These are phyloP conservation scores for Griposia aprilina DNA, from an alignment of 2,888 invertebrate species.

Conservation along the genomic window DNA sequence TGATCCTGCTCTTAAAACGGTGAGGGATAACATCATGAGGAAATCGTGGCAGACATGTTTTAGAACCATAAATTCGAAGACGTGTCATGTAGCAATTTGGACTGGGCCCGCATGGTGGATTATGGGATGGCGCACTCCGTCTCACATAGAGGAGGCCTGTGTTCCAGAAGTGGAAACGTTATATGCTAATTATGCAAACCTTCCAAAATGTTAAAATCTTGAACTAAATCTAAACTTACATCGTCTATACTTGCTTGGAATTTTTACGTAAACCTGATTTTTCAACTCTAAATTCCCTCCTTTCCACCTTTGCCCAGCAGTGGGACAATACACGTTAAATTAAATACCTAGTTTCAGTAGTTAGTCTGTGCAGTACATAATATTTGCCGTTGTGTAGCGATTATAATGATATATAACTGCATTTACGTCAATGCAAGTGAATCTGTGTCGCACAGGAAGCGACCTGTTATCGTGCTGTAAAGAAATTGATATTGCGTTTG, in stretches of 20 bases:
- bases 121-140: not conserved
- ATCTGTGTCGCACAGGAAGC: slow-evolving; percentile 26
- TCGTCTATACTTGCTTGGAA: not conserved
- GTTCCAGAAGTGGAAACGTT: not conserved
- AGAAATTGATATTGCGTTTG: slow-evolving; percentile 27
- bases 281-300: not conserved
- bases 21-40: not conserved
- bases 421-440: slow-evolving; percentile 19
- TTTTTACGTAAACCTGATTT: not conserved
- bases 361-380: not conserved
- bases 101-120: not conserved
- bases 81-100: not conserved
- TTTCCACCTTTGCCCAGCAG: not conserved
- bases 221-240: not conserved
- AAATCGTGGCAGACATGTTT: not conserved
- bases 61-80: not conserved
- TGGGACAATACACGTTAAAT: not conserved
- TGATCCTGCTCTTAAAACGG: not conserved
- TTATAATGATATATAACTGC: slow-evolving; percentile 11
- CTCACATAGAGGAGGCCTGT: not conserved
- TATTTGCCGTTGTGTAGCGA: slow-evolving; percentile 1
- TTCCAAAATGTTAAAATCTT: not conserved
- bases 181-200: not conserved
- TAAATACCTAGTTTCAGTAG: not conserved
- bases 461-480: slow-evolving; percentile 4